phyloP scores from a whole-genome alignment of 2,888 invertebrate genomes.

The Hesperia comma region DNA sequence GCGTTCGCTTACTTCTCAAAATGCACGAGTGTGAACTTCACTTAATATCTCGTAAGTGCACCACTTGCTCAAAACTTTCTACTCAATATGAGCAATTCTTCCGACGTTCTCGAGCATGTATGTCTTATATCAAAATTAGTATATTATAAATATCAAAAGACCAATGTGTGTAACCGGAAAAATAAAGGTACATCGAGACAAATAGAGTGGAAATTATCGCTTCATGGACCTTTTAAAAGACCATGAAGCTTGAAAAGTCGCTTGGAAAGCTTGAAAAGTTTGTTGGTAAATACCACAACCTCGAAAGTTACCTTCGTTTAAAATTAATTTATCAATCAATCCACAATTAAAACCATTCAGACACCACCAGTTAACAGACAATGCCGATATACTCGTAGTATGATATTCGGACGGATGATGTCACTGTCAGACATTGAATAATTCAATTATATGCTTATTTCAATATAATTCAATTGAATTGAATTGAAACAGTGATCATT shows the following conservation, averaged over 20 bases:
- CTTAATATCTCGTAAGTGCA: background rate
- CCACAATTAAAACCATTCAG: no score
- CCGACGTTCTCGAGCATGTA: background rate
- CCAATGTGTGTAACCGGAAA: background rate
- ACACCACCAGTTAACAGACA: no score
- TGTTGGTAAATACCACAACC: no score
- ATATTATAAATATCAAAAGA: background rate
- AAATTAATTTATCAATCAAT: no score
- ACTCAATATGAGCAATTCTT: background rate
- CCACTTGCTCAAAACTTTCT: background rate
- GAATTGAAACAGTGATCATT: constrained; percentile 5
- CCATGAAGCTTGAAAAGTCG: no score
- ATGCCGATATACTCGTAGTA: no score
- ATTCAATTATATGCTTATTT: background rate
- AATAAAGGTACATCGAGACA: background rate
- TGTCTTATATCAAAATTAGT: background rate
- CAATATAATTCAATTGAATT: background rate
- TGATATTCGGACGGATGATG: no score
- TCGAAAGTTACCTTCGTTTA: no score
- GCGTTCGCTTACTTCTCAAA: background rate
- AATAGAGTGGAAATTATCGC: no score
- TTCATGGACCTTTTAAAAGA: no score
- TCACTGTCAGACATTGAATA: background rate
- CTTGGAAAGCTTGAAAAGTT: no score
- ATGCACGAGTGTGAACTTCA: background rate